Base-by-base conservation (phyloP, 2,113 vertebrate genomes). In the Pleuronectes platessa region DNA sequence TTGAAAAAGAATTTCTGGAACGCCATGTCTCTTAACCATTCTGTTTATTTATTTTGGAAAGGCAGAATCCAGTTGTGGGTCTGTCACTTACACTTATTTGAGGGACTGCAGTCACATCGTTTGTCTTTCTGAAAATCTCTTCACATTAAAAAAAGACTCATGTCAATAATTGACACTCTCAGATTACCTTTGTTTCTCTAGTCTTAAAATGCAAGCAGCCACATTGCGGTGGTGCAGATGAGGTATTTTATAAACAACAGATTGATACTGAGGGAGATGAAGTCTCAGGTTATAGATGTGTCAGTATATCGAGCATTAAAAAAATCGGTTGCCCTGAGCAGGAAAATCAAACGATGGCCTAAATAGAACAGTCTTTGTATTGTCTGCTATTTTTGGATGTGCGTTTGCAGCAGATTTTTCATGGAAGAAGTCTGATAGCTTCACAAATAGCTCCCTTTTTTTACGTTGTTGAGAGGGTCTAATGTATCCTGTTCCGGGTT, bases 81-180 rank as follows among this genome's bases (percentile, higher is more conserved):
- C 45, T 54, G 64, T 70, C 62, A 73, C 27, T 66, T 68, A 56
- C 47, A 63, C 68, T 63, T 23, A 17, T 40, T 20, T 45, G 10
- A 56, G 71, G 45, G 64, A 76, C 60, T 51, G 42, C 26, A 59
- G 63, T 58, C 17, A 74, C 42, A 42, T 2, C 67, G 77, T 83
- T 82, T 86, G 62, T 59, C 49, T 79, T 64, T 0, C 64, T 71
- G 81, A 89, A 86, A 79, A 90, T 78, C 76, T 87, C 74, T 79
- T 89, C 83, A 86, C 21, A 21, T 67, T 45, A 26, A 42, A 55
- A 58, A 74, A 53, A 79, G 76, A 73, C 69, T 62, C 62, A 5
- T 37, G 54, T 72, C 81, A 74, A 49, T 75, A 62, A 67, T 56
- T 12, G 37, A 31, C 72, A 59, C 21, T 18, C 10, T 2, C 24